Base-by-base conservation (phyloP, 2,797 vertebrate species). In the Capromys pilorides region DNA sequence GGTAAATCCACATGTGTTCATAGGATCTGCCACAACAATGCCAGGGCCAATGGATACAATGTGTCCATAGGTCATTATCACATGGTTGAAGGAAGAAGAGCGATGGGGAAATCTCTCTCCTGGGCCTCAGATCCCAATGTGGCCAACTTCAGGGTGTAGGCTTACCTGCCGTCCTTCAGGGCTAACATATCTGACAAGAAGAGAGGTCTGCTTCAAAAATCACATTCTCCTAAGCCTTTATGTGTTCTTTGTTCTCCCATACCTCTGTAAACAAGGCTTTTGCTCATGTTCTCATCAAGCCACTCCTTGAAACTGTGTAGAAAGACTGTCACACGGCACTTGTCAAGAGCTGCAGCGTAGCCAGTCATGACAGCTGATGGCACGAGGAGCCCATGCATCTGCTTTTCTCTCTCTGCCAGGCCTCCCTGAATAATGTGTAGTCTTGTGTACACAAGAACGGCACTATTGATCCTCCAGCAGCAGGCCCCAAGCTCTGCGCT, bases 301-400 rank as follows among this genome's bases (percentile, higher is more conserved):
- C 77, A 84, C 73, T 96, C 91, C 61, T 82, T 26, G 39, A 69
- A 28, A 92, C 78, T 61, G 39, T 31, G 73, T 16, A 71, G 80
- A 89, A 73, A 92, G 93, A 82, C 79, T 84, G 94, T 96, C 85
- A 90, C 86, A 57, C 26, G 39, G 84, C 67, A 36, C 95, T 91
- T 86, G 93, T 93, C 87, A 87, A 85, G 78, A 83, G 61, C 66
- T 16, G 73, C 78, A 36, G 79, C 1, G 0, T 61, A 86, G 89
- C 89, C 92, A 90, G 69, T 84, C 91, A 2, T 41, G 82, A 95
- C 94, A 97, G 95, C 96, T 94, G 95, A 92, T 92, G 94, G 93
- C 94, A 84, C 0, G 7, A 94, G 92, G 81, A 83, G 54, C 64
- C 45, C 59, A 12, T 21, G 57, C 88, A 85, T 97, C 95, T 92